These are phyloP conservation scores for Busseola fusca DNA, from an alignment of 2,888 invertebrate genomes.

Conservation along the genomic window DNA sequence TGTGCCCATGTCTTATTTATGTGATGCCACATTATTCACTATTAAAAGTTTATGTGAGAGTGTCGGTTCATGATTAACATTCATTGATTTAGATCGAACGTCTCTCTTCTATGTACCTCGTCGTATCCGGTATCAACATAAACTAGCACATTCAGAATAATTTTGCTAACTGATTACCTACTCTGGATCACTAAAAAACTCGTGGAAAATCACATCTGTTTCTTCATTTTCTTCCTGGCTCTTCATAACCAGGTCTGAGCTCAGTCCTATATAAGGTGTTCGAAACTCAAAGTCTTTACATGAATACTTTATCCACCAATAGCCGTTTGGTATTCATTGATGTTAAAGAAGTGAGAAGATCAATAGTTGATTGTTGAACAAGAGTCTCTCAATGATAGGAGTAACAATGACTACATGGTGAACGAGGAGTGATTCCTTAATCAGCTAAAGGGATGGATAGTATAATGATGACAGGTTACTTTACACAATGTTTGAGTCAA, in stretches of 20 bases:
- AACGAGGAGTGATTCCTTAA: not conserved
- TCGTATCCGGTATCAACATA: not conserved
- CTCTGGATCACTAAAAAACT: not conserved
- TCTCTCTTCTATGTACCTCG: slow-evolving; percentile 9
- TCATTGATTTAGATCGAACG: slow-evolving; percentile 48
- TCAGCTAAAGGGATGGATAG: not conserved
- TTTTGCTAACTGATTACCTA: too few relatives aligned
- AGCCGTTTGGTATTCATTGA: not conserved
- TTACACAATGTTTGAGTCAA: not conserved
- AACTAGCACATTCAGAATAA: not conserved
- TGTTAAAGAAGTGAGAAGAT: not conserved
- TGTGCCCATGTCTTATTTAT: slow-evolving; percentile 69
- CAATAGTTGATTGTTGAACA: not conserved
- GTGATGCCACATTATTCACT: slow-evolving; percentile 54
- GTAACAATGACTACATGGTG: not conserved
- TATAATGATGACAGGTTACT: not conserved
- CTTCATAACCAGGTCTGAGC: too few relatives aligned
- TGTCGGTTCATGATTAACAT: slow-evolving; percentile 50
- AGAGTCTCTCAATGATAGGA: not conserved
- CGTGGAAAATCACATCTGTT: not conserved
- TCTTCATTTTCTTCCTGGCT: not conserved
- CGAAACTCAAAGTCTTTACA: not conserved
- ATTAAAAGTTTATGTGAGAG: slow-evolving; percentile 46
- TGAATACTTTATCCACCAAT: not conserved
- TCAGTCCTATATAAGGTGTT: not conserved